Base-by-base conservation (phyloP, 2,888 invertebrate species). In the Cosmopolites sordidus region DNA sequence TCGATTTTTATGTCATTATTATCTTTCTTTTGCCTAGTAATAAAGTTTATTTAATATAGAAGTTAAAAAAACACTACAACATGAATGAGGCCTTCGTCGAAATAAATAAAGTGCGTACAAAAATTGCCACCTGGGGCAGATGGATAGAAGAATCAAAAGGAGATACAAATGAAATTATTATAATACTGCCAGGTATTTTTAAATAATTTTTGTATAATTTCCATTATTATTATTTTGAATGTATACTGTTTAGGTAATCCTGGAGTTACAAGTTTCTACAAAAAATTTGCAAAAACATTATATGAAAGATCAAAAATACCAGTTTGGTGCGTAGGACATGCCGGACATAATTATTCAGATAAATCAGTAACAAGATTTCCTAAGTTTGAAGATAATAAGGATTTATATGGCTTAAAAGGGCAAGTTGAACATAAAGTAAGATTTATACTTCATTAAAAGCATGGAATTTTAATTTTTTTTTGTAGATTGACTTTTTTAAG, bases 221-320 rank as follows among this genome's bases (percentile, higher is more conserved):
- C 4, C 11, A 33, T 33, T 12, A 12, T 4, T 33, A 33, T 9
- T 33, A 33, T 9, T 33, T 33, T 6, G 5, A 33, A 12, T 33
- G 3, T n/a, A 33, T 33, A 41, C n/a, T n/a, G n/a, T 41, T 4
- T 40, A 40, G 59, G 59, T 22, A 95, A 95, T 78, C 95, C 95
- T 6, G 95, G 95, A 1, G 69, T 92, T 16, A 81, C 87, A 0
- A 83, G 84, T 53, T 94, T 87, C 72, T 95, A 95, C 66, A 79
- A 79, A 29, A 79, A 82, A 62, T 95, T 94, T 71, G 79, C 86
- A 59, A 60, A 65, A 55, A 76, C 78, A 22, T 63, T 95, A 4
- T 78, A 89, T 69, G 73, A 78, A 57, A 77, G 76, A 48, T 75
- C 87, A 27, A 76, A 75, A 1, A 66, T 70, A 52, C 87, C 93